Evolutionary conservation across 2,888 invertebrate species (phyloP).

Genomic region (Limenitis camilla): DNA sequence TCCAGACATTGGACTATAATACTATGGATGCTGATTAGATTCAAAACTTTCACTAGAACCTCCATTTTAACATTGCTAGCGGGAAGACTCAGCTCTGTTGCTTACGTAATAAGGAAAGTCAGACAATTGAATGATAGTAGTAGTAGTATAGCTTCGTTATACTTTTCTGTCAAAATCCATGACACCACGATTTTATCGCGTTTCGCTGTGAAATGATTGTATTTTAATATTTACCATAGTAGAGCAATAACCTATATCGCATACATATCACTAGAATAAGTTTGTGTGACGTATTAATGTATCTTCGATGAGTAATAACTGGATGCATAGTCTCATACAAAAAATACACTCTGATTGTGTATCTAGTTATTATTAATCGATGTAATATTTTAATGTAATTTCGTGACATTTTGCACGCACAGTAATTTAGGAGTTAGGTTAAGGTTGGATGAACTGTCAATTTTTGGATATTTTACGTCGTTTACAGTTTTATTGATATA

Average conservation of each 20-base stretch:
- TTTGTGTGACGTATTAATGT: constrained; percentile 15
- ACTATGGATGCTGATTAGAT: not conserved
- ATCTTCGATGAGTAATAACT: constrained; percentile 5
- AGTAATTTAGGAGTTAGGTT: not conserved
- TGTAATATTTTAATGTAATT: too few species aligned
- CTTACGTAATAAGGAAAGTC: too few species aligned
- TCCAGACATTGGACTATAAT: not conserved
- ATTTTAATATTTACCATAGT: constrained; percentile 17
- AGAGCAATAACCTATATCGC: constrained; percentile 62
- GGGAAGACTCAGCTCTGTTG: too few species aligned
- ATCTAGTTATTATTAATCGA: too few species aligned
- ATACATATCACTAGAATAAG: constrained; percentile 69
- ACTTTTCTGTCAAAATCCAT: constrained; percentile 31
- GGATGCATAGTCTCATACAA: not conserved
- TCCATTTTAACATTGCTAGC: too few species aligned
- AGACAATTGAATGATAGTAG: too few species aligned
- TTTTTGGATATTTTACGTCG: too few species aligned
- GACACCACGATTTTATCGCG: constrained; percentile 8
- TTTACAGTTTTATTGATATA: too few species aligned
- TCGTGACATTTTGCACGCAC: not conserved
- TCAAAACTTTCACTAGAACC: too few species aligned
- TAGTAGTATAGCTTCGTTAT: too few species aligned
- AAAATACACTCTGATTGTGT: too few species aligned
- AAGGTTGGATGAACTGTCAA: not conserved
- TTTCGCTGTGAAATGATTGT: constrained; percentile 15